Evolutionary conservation across 2,888 invertebrate genomes (phyloP).

Genomic region (Cancer borealis): DNA sequence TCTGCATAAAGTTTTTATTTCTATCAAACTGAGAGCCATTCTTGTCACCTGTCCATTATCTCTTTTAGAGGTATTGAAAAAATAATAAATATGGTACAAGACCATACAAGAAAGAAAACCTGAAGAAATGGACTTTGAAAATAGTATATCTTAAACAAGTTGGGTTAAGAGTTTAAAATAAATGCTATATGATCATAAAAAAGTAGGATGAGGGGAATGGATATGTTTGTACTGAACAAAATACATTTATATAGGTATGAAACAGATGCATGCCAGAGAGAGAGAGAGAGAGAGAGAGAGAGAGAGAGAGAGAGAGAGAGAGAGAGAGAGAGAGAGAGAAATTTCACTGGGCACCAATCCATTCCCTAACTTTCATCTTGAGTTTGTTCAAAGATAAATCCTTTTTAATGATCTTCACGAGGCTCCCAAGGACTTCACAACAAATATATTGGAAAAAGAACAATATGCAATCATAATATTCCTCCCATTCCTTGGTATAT

Average conservation of each 20-base stretch:
- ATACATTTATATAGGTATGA: not conserved
- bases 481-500: not conserved
- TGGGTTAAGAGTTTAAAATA: no score
- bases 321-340: conserved; percentile 4
- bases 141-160: no score
- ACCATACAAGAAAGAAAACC: not conserved
- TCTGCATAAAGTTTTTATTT: no score
- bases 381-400: no score
- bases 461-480: not conserved
- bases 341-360: not conserved
- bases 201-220: not conserved
- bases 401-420: no score
- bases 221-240: not conserved
- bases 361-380: no score
- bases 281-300: conserved; percentile 20
- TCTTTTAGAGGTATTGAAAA: not conserved
- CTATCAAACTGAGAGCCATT: no score
- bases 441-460: not conserved
- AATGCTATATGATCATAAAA: not conserved
- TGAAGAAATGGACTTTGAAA: no score
- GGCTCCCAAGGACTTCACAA: no score
- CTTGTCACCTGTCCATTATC: no score
- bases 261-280: not conserved
- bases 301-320: conserved; percentile 20
- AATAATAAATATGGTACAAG: not conserved